Base-by-base conservation (phyloP, 2,113 vertebrate species). In the Sula dactylatra region DNA sequence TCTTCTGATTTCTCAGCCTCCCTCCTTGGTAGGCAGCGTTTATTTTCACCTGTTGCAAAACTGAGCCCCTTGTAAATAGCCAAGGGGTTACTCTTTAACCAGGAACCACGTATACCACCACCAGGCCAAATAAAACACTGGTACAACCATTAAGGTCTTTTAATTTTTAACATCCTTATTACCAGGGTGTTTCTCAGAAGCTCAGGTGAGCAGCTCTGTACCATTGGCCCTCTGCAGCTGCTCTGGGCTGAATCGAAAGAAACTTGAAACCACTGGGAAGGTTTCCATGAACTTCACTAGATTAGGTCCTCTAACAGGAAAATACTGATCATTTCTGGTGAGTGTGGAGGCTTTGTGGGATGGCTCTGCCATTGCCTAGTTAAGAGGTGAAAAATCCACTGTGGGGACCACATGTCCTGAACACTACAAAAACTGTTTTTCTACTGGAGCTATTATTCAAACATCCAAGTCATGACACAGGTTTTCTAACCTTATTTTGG, bases 401-500 rank as follows among this genome's bases (percentile, higher is more conserved):
- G 18, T 36, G 36, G n/a, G 34, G 13, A 47, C 16, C 18, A 17
- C 29, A 32, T 4, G 13, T 49, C 52, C 83, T 40, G 44, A 69
- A 15, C 16, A 3, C 9, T 14, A 29, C 17, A 72, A 54, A 83
- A 26, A 3, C 13, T 19, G 1, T 19, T 77, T 86, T 84, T 82
- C 42, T 73, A 47, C 25, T 58, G 27, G 24, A 94, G 14, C 12
- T 45, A 6, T 17, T 31, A 36, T 66, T 83, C 54, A 44, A n/a
- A 77, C 26, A 6, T 1, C 24, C 1, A 6, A 80, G 26, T 6
- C 40, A 45, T 3, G 16, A 5, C 16, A 76, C 3, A 21, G 1
- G 2, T 77, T 92, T 81, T 38, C 38, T 64, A 31, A 42, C 20
- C 29, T 59, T 38, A 13, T 17, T 54, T 78, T 47, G 22, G 38